phyloP scores from a whole-genome alignment of 2,797 vertebrate genomes.

The Acridotheres tristis region DNA sequence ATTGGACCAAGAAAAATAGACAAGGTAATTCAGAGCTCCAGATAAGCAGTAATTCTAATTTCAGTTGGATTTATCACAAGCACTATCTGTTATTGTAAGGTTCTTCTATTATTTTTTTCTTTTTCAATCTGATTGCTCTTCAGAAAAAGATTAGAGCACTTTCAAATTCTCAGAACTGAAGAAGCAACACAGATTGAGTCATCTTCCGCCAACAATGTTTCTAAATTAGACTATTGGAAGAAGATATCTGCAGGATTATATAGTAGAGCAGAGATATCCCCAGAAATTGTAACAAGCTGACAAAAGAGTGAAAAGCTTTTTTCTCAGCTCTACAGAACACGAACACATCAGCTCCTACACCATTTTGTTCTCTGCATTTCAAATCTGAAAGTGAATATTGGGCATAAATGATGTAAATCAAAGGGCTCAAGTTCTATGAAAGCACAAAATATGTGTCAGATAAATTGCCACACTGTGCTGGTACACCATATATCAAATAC shows the following conservation, averaged over 20 bases:
- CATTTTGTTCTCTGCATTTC: conserved; percentile 40
- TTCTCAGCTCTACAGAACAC: conserved; percentile 18
- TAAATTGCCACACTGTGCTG: not conserved
- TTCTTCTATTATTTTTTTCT: not conserved
- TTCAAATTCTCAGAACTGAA: conserved; percentile 46
- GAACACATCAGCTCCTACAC: conserved; percentile 55
- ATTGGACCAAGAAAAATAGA: not conserved
- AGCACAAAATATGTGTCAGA: not conserved
- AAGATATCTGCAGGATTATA: conserved; percentile 55
- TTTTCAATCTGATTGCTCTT: conserved; percentile 33
- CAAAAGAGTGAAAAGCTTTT: conserved; percentile 60
- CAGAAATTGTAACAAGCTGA: conserved; percentile 52
- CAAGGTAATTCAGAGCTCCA: not conserved
- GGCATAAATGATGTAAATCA: not conserved
- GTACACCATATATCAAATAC: not conserved
- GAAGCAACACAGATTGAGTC: conserved; percentile 58
- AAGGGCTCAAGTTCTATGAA: not conserved
- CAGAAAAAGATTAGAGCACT: conserved; percentile 41
- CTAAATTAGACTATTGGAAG: conserved; percentile 63
- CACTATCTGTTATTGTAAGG: not conserved
- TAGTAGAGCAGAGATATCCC: conserved; percentile 51
- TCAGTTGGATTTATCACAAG: conserved; percentile 13
- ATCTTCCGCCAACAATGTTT: conserved; percentile 61
- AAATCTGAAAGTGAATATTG: conserved; percentile 12
- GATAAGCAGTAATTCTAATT: conserved; percentile 2